Conservation (phyloP, 1,140 invertebrate genomes). For the Psix sp. region DNA sequence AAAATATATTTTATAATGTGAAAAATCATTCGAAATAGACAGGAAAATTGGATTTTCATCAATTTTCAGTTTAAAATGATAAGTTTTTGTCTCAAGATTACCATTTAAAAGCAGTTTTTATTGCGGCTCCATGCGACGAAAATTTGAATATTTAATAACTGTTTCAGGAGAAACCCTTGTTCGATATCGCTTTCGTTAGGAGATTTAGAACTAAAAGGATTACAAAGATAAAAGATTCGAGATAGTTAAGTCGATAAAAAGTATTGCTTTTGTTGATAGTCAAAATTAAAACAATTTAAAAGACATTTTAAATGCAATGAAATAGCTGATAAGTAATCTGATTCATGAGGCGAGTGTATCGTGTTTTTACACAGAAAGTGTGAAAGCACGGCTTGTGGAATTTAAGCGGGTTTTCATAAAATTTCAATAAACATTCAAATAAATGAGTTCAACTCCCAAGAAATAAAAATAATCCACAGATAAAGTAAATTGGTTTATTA, state of each 20-base stretch:
- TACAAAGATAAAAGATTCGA: slow-evolving; percentile 26
- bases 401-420: too few relatives aligned
- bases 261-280: slow-evolving; percentile 5
- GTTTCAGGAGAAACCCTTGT: slow-evolving; percentile 12
- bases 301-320: slow-evolving; percentile 27
- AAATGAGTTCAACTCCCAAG: too few relatives aligned
- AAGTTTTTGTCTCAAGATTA: too few relatives aligned
- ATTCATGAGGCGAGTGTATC: slow-evolving; percentile 21
- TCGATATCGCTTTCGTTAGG: slow-evolving; percentile 12
- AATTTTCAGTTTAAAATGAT: too few relatives aligned
- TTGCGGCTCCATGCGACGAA: too few relatives aligned
- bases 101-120: too few relatives aligned
- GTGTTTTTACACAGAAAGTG: slow-evolving; percentile 2
- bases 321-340: slow-evolving; percentile 19
- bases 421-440: background rate
- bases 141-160: slow-evolving; percentile 15
- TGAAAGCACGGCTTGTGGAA: too few relatives aligned
- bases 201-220: slow-evolving; percentile 31
- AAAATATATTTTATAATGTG: too few relatives aligned
- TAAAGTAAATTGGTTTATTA: too few relatives aligned
- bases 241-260: slow-evolving; percentile 14
- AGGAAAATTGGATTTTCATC: too few relatives aligned
- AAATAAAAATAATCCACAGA: too few relatives aligned
- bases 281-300: slow-evolving; percentile 1
- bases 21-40: too few relatives aligned